Evolutionary conservation across 37 sponge, comb jelly and placozoan genomes (phyloP).

Genomic region (Hormiphora californensis): DNA sequence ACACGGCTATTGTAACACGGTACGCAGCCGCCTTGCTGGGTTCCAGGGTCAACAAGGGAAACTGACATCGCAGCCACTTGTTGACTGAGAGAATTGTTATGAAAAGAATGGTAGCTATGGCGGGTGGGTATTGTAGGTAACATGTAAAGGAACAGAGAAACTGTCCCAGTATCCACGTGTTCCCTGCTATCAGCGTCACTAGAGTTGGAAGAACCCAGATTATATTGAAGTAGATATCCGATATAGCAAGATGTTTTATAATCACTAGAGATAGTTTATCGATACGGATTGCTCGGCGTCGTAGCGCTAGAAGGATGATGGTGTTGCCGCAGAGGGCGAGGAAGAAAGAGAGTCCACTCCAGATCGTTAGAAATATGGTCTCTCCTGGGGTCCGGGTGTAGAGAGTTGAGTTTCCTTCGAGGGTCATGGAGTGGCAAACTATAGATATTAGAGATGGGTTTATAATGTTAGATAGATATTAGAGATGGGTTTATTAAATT

Average conservation of each 20-base stretch:
- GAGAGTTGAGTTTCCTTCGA: too few species aligned
- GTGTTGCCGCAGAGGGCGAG: not conserved
- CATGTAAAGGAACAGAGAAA: not conserved
- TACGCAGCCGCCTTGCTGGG: not conserved
- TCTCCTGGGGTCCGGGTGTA: not conserved
- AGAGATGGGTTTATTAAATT: too few species aligned
- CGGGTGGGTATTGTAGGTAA: conserved; percentile 26
- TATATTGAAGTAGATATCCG: conserved; percentile 6
- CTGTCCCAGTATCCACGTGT: not conserved
- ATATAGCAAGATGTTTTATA: conserved; percentile 4
- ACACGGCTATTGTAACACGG: not conserved
- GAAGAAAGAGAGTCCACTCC: not conserved
- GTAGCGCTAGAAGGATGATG: not conserved
- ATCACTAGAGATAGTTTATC: conserved; percentile 2
- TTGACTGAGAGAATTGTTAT: not conserved
- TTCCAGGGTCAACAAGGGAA: not conserved
- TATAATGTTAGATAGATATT: too few species aligned
- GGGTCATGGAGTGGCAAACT: too few species aligned
- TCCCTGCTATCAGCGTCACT: not conserved
- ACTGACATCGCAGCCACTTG: conserved; percentile 23
- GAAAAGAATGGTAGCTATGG: conserved; percentile 38
- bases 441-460: too few species aligned
- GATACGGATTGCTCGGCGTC: not conserved
- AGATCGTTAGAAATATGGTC: not conserved
- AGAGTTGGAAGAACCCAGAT: conserved; percentile 15